A percentile compares a stretch with the other conserved stretches of the same genome.
Evolutionary conservation across 2,888 invertebrate genomes (phyloP).

Genomic region (Prenolepis imparis): DNA sequence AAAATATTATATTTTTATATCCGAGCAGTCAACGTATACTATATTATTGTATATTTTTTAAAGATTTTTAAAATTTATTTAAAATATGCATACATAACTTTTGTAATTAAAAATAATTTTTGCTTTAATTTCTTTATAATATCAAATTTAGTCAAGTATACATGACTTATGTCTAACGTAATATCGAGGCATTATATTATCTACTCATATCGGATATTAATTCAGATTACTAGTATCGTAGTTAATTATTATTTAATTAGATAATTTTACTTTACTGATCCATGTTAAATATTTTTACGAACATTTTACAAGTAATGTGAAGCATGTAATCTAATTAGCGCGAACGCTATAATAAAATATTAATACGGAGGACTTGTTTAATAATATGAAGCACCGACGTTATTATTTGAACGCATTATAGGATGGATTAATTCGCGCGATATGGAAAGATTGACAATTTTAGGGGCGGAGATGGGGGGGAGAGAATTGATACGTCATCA

Average conservation of each 20-base stretch:
- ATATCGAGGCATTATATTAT: not conserved
- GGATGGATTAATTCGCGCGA: slow-evolving; percentile 10
- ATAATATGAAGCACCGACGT: not conserved
- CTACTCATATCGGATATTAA: not conserved
- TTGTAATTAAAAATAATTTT: not conserved
- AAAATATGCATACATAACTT: not conserved
- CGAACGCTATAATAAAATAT: not conserved
- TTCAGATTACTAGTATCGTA: slow-evolving; percentile 4
- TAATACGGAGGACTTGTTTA: not conserved
- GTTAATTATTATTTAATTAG: slow-evolving; percentile 41
- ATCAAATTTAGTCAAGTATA: not conserved
- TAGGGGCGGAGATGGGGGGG: not conserved
- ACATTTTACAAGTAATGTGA: not conserved
- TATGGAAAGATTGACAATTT: not conserved
- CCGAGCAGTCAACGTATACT: not conserved
- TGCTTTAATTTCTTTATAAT: not conserved
- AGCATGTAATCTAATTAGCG: slow-evolving; percentile 18
- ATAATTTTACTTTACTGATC: not conserved
- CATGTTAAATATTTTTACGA: slow-evolving; percentile 4
- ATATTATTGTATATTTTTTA: not conserved
- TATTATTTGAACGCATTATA: slow-evolving; percentile 13
- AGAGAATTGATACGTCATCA: slow-evolving; percentile 22
- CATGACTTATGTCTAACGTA: not conserved
- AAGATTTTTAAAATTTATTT: not conserved
- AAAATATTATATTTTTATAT: not conserved